phyloP scores from a whole-genome alignment of 2,888 invertebrate species.

The Lithophane leautieri region DNA sequence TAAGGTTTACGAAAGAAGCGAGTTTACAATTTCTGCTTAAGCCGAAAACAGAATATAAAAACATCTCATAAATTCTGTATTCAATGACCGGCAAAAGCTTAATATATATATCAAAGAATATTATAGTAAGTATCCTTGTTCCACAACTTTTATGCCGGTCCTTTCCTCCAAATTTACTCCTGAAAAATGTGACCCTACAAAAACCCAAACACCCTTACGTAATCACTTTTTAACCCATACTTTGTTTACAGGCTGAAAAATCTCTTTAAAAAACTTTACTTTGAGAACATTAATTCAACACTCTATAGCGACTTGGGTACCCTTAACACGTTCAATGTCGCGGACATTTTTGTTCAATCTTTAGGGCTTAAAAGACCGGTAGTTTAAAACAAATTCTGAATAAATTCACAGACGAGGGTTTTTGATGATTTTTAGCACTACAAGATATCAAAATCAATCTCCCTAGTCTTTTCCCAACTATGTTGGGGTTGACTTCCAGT shows the following conservation, averaged over 20 bases:
- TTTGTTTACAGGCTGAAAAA: constrained; percentile 62
- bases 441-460: background rate
- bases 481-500: no score
- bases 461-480: no score
- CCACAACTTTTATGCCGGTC: constrained; percentile 19
- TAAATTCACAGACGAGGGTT: background rate
- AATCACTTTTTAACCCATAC: constrained; percentile 63
- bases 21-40: background rate
- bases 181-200: constrained; percentile 43
- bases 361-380: constrained; percentile 10
- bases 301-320: constrained; percentile 48
- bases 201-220: constrained; percentile 52
- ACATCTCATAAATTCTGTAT: constrained; percentile 28
- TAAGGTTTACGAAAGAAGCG: no score
- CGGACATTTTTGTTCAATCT: constrained; percentile 43
- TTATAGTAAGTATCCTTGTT: constrained; percentile 29
- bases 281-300: constrained; percentile 55
- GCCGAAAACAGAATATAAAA: constrained; percentile 9
- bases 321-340: constrained; percentile 39
- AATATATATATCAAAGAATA: constrained; percentile 49
- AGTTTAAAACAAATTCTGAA: background rate
- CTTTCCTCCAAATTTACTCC: constrained; percentile 40
- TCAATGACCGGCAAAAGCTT: constrained; percentile 12
- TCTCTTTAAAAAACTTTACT: constrained; percentile 51
- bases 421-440: background rate